Conservation (phyloP, 2,113 vertebrate genomes). For the Tragelaphus scriptus region DNA sequence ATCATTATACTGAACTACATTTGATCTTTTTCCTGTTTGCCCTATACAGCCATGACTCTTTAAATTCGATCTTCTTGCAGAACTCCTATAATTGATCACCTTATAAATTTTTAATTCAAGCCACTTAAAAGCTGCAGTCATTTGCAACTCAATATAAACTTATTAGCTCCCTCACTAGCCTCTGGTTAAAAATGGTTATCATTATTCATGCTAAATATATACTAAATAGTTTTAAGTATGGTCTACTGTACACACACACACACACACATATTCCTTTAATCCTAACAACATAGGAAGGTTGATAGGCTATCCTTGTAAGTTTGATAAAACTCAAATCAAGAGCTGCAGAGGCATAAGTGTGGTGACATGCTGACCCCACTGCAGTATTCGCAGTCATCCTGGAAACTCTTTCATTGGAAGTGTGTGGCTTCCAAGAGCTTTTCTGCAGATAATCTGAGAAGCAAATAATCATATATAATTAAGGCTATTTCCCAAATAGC, state of each 20-base stretch:
- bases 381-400: neutral
- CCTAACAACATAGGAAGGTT: neutral
- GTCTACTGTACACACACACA: neutral
- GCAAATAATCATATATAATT: neutral
- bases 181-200: neutral
- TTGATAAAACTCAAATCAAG: neutral
- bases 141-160: neutral
- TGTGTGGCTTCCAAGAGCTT: neutral
- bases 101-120: neutral
- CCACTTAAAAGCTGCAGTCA: neutral
- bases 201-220: neutral
- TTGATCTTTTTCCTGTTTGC: neutral
- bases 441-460: neutral
- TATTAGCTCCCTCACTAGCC: neutral
- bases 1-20: neutral
- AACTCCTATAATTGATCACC: neutral
- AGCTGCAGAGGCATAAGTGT: accelerated
- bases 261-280: neutral
- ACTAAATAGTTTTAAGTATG: neutral
- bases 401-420: neutral
- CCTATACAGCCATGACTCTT: neutral
- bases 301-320: neutral
- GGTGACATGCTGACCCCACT: neutral
- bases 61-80: neutral
- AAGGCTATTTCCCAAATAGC: conserved; percentile 28